Evolutionary conservation across 1,140 invertebrate species (phyloP), one percentile per base, ranked within the genome.

Genomic region (Bombyx mori): DNA sequence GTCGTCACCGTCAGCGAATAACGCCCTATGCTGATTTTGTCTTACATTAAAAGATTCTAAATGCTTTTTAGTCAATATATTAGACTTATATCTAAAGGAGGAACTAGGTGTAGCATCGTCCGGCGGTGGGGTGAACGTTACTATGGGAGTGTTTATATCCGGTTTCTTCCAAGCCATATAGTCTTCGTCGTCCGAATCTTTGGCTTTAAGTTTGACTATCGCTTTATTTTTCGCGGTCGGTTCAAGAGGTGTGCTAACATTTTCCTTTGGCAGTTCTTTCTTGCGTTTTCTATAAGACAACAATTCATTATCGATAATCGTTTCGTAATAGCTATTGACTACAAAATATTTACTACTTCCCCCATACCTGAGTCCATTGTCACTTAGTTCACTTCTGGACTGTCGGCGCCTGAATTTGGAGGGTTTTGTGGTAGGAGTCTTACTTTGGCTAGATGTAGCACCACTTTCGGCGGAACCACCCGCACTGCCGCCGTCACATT

Each of bases 1-100:
- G 81, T 96, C 94, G 73, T 96, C 94, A 50, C 94, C 94, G 50
- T 87, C 84, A 18, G 81, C 79, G 12, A 87, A 77, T 44, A 74
- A 68, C 0, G 70, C 63, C 61, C 74, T 73, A 54, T 73, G 68
- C 46, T 69, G 49, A 49, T 76, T 77, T 56, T 77, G 79, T 26
- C 76, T 60, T 26, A 82, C 72, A 60, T 85, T 84, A 56, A 83
- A 83, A 9, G 69, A 80, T 68, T 87, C 84, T 54, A 87, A 66
- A 47, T 84, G 80, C 65, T 83, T 87, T 54, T 83, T 87, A 18
- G 84, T 87, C 52, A 87, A 58, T 60, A 79, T 70, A 54, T 84
- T 84, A 10, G 75, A 62, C 60, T 80, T 84, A 52, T 79, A 84
- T 22, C 65, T 64, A 50, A 79, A 79, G 7, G 76, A 73, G 3